Evolutionary conservation across 2,888 invertebrate genomes (phyloP).

Genomic region (Pomacea canaliculata): DNA sequence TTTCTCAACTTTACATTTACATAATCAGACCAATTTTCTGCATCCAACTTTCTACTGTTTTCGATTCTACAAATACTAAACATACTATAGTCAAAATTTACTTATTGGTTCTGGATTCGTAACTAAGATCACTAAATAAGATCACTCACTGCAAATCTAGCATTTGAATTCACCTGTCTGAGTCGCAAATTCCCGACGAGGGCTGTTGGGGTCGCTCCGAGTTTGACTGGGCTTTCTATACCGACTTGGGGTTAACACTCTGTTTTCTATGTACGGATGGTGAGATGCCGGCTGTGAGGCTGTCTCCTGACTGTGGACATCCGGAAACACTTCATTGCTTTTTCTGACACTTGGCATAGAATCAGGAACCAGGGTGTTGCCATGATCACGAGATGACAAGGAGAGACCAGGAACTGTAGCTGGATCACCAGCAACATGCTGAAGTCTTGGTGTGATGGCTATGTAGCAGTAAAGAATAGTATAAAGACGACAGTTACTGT

Average conservation of each 20-base stretch:
- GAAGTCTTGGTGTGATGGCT: conserved; percentile 50
- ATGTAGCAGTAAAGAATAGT: conserved; percentile 23
- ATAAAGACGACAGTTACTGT: too few species aligned
- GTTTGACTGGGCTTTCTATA: conserved; percentile 57
- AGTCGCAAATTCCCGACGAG: conserved; percentile 61
- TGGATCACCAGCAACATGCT: conserved; percentile 32
- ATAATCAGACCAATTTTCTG: background rate
- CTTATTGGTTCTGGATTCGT: too few species aligned
- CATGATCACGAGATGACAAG: conserved; percentile 26
- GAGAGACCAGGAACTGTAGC: conserved; percentile 45
- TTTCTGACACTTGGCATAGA: background rate
- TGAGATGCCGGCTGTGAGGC: conserved; percentile 24
- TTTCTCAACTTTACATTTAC: background rate
- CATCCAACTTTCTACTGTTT: background rate
- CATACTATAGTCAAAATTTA: too few species aligned
- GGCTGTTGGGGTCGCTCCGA: conserved; percentile 41
- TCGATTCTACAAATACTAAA: too few species aligned
- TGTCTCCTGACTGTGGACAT: conserved; percentile 3
- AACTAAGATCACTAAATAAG: too few species aligned
- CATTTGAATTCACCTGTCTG: conserved; percentile 47
- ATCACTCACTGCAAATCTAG: too few species aligned
- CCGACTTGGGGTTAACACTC: conserved; percentile 76
- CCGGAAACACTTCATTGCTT: conserved; percentile 26
- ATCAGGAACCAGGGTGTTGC: conserved; percentile 8
- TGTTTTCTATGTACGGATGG: conserved; percentile 60